These are phyloP conservation scores for Drosophila nannoptera DNA, from an alignment of 1,140 invertebrate species.

Conservation along the genomic window DNA sequence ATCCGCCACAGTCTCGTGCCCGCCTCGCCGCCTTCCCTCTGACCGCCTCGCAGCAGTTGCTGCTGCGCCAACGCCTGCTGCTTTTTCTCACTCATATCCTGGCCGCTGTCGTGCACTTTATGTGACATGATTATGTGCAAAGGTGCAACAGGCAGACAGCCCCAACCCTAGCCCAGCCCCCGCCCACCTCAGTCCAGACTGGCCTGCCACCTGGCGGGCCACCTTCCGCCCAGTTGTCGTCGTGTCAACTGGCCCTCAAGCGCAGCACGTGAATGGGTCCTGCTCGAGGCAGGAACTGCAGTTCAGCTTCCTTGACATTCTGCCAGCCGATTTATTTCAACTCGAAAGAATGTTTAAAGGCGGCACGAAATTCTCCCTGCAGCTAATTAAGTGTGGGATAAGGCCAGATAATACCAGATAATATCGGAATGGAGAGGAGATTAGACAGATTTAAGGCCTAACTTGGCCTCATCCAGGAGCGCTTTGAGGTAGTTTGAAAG, in stretches of 20 bases:
- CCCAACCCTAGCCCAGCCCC: too few species aligned
- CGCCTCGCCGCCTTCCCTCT: too few species aligned
- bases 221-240: constrained; percentile 12
- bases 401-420: not conserved
- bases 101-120: constrained; percentile 61
- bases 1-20: not conserved
- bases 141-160: constrained; percentile 65
- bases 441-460: too few species aligned
- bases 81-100: constrained; percentile 57
- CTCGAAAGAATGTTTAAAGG: constrained; percentile 9
- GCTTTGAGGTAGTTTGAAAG: too few species aligned
- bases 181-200: not conserved
- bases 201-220: constrained; percentile 18
- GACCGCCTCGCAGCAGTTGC: not conserved
- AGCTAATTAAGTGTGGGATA: not conserved
- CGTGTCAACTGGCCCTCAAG: constrained; percentile 65
- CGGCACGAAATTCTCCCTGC: not conserved
- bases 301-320: constrained; percentile 54
- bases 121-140: constrained; percentile 75
- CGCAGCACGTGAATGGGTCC: constrained; percentile 20
- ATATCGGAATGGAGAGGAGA: not conserved
- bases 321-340: constrained; percentile 41
- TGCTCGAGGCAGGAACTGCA: constrained; percentile 18
- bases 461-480: too few species aligned
- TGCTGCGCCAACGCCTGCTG: not conserved